phyloP scores from a whole-genome alignment of 2,797 vertebrate genomes.

The Gallinago stenura region DNA sequence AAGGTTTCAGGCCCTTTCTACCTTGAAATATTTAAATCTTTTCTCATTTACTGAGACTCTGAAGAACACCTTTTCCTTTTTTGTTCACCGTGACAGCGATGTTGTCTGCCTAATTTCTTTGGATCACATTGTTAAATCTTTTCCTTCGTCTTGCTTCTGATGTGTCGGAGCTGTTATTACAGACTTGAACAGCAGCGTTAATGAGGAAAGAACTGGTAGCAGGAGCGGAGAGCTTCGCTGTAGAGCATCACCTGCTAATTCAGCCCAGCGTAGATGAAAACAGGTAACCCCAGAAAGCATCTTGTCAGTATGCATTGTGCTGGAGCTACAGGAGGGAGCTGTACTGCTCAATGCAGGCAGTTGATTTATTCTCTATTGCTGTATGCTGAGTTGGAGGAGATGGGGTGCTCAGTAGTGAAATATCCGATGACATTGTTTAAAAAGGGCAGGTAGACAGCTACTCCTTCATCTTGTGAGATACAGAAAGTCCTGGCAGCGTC shows the following conservation, averaged over 20 bases:
- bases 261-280: background rate
- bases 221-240: background rate
- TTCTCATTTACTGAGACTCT: background rate
- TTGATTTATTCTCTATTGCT: background rate
- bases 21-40: background rate
- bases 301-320: accelerated
- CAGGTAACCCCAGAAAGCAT: background rate
- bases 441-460: slow-evolving; percentile 6
- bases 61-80: background rate
- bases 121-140: background rate
- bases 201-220: background rate
- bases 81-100: accelerated
- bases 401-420: background rate
- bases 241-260: background rate
- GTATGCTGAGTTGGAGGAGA: background rate
- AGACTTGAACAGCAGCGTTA: accelerated
- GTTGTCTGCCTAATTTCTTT: background rate
- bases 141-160: background rate
- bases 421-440: background rate
- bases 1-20: background rate
- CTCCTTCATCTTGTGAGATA: background rate
- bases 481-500: background rate
- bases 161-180: accelerated
- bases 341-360: accelerated
- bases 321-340: background rate